A percentile compares a stretch with the other conserved stretches of the same genome.
These are phyloP conservation scores for Phaonia tiefii DNA, from an alignment of 2,888 invertebrate genomes.

Conservation along the genomic window DNA sequence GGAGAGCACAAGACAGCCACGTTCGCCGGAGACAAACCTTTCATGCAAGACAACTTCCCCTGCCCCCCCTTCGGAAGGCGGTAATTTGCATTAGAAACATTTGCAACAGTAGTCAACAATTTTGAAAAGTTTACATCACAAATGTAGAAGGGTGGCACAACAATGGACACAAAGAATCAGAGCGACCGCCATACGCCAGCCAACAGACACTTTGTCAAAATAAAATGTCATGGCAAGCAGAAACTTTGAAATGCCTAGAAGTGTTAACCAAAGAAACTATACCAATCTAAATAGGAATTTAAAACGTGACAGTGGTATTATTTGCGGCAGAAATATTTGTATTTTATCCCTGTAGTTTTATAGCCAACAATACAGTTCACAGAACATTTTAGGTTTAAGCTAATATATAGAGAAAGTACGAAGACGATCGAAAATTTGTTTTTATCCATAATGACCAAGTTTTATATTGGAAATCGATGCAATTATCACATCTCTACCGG, in stretches of 20 bases:
- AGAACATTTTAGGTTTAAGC: no score
- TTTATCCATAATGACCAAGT: no score
- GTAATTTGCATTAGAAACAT: constrained; percentile 63
- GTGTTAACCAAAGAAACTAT: constrained; percentile 26
- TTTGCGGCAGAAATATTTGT: constrained; percentile 55
- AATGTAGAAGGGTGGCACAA: not conserved
- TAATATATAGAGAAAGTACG: no score
- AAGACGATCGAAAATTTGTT: no score
- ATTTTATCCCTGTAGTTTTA: no score
- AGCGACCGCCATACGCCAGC: constrained; percentile 23
- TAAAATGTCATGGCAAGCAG: constrained; percentile 51
- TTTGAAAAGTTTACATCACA: constrained; percentile 57
- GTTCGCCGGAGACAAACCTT: constrained; percentile 37
- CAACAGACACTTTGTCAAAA: constrained; percentile 46
- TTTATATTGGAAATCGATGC: no score
- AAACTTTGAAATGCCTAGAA: constrained; percentile 43
- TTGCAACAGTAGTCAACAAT: constrained; percentile 63
- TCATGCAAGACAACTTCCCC: not conserved
- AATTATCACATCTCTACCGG: no score
- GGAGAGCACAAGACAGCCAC: constrained; percentile 14
- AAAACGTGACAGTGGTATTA: constrained; percentile 61
- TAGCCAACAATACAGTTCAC: no score
- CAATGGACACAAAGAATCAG: constrained; percentile 34
- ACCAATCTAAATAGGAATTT: constrained; percentile 39
- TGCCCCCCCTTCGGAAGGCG: constrained; percentile 48